Evolutionary conservation across 53 echinoderm and acorn worm genomes (phyloP).

Genomic region (Mesocentrotus franciscanus): DNA sequence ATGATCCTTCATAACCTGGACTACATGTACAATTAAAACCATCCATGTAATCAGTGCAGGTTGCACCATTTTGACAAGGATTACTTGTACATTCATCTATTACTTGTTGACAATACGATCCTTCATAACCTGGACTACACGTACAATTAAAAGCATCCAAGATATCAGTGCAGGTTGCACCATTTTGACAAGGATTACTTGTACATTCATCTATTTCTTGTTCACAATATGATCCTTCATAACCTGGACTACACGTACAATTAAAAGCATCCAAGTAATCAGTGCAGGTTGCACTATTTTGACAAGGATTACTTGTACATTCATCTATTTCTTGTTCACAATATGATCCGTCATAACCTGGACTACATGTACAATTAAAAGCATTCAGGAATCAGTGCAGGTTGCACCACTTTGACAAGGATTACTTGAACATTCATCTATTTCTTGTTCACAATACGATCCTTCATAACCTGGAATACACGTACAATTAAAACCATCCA

Average conservation of each 20-base stretch:
- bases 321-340: conserved; percentile 11
- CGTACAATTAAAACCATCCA: conserved; percentile 44
- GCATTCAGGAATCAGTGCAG: neutral
- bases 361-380: neutral
- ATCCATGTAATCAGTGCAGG: neutral
- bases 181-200: conserved; percentile 5
- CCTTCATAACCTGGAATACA: conserved; percentile 54
- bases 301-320: conserved; percentile 34
- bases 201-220: neutral
- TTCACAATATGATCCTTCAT: neutral
- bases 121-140: neutral
- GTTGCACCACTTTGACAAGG: neutral
- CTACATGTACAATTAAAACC: neutral
- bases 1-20: neutral
- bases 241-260: neutral
- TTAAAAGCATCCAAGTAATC: neutral
- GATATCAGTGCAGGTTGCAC: neutral
- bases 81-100: neutral
- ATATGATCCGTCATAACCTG: neutral
- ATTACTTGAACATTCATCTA: neutral
- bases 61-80: neutral
- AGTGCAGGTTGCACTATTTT: conserved; percentile 33
- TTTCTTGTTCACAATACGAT: conserved; percentile 46
- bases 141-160: neutral
- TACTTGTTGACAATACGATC: neutral